Evolutionary conservation across 2,888 invertebrate species (phyloP).

Genomic region (Gandaritis pyraliata): DNA sequence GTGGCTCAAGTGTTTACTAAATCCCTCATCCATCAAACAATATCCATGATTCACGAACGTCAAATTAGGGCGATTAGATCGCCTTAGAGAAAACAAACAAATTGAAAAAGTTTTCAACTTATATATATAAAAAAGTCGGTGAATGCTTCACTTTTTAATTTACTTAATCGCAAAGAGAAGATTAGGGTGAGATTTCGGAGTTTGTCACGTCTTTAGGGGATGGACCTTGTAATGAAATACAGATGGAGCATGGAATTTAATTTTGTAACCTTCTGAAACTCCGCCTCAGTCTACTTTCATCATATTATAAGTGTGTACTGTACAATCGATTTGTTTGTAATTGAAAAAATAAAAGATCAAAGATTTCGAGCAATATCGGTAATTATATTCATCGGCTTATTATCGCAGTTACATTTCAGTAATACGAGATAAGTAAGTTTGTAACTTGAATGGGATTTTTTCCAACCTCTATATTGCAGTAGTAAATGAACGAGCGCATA

Average conservation of each 20-base stretch:
- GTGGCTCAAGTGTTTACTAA: not conserved
- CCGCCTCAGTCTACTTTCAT: not conserved
- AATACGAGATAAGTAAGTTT: too few species aligned
- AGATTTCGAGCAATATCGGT: too few species aligned
- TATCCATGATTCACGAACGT: not conserved
- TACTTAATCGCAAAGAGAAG: constrained; percentile 36
- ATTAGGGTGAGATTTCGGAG: constrained; percentile 29
- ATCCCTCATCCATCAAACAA: constrained; percentile 4
- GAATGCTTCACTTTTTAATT: constrained; percentile 34
- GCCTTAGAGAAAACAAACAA: constrained; percentile 9
- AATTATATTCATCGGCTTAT: too few species aligned
- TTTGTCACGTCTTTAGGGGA: constrained; percentile 27
- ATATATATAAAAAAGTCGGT: constrained; percentile 20
- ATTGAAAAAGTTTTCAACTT: constrained; percentile 29
- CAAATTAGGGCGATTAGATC: constrained; percentile 8
- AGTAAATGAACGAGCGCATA: too few species aligned
- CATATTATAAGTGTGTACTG: not conserved
- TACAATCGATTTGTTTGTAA: too few species aligned
- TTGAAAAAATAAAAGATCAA: too few species aligned
- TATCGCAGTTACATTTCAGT: too few species aligned
- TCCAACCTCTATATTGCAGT: too few species aligned
- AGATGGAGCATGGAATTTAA: constrained; percentile 49
- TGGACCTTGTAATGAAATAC: constrained; percentile 45
- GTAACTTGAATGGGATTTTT: too few species aligned
- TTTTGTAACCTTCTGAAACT: constrained; percentile 44